Evolutionary conservation across 2,113 vertebrate genomes (phyloP).

Genomic region (Pelusios castaneus): DNA sequence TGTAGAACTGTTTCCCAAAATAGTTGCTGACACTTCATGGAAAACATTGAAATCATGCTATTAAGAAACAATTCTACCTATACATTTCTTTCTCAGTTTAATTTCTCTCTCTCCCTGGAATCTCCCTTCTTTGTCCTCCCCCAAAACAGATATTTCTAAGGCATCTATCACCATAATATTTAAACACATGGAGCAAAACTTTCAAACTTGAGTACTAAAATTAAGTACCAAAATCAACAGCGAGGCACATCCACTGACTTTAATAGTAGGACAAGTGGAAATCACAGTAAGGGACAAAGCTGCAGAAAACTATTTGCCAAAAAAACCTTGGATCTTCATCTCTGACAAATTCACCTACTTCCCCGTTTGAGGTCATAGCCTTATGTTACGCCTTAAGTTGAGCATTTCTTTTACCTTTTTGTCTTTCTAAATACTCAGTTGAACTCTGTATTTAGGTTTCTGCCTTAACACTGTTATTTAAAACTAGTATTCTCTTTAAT

Average conservation of each 20-base stretch:
- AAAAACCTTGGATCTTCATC: neutral
- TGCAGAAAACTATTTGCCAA: neutral
- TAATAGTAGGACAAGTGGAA: neutral
- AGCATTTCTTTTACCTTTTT: neutral
- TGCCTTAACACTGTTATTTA: neutral
- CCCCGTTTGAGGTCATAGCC: neutral
- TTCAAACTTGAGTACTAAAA: neutral
- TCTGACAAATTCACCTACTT: neutral
- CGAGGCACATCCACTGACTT: neutral
- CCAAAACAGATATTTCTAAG: neutral
- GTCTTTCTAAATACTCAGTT: neutral
- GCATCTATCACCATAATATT: neutral
- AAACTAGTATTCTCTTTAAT: neutral
- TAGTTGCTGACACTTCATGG: neutral
- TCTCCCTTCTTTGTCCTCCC: neutral
- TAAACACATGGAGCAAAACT: neutral
- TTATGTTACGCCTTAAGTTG: neutral
- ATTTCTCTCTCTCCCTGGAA: neutral
- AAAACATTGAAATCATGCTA: neutral
- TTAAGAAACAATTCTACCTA: neutral
- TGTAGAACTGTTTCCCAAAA: neutral
- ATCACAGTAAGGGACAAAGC: neutral
- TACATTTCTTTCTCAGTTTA: neutral
- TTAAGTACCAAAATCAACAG: fast-evolving
- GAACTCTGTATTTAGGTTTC: neutral